Evolutionary conservation across 2,113 vertebrate species (phyloP).

Genomic region (Lucifuga dentata): DNA sequence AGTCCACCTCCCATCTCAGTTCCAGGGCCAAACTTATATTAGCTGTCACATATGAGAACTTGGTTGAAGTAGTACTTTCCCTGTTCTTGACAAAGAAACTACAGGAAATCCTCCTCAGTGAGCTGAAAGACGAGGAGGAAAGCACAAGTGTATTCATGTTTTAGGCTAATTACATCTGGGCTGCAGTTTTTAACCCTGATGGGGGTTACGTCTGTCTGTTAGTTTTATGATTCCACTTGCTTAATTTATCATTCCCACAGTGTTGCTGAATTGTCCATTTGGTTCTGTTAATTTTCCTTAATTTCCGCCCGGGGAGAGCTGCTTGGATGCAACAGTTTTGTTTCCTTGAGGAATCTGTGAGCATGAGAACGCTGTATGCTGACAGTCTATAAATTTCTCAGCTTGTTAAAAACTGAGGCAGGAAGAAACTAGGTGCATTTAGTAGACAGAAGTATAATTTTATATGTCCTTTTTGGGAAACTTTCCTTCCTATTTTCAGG

Average conservation of each 20-base stretch:
- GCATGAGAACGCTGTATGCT: conserved; percentile 10
- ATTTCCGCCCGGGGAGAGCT: conserved; percentile 62
- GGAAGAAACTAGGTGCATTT: too few species aligned
- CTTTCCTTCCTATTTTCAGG: too few species aligned
- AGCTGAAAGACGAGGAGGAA: conserved; percentile 46
- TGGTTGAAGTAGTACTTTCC: conserved; percentile 36
- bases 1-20: conserved; percentile 72
- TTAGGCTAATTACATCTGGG: conserved; percentile 33
- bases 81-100: conserved; percentile 28
- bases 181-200: conserved; percentile 52
- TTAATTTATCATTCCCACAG: conserved; percentile 52
- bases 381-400: conserved; percentile 41
- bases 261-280: conserved; percentile 58
- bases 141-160: conserved; percentile 30
- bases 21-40: conserved; percentile 67
- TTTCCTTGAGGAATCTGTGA: conserved; percentile 3
- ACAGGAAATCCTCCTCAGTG: conserved; percentile 37
- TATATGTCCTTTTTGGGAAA: too few species aligned
- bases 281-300: conserved; percentile 61
- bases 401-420: conserved; percentile 36
- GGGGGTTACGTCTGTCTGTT: conserved; percentile 40
- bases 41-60: conserved; percentile 56
- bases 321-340: conserved; percentile 47
- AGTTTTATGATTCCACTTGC: conserved; percentile 58
- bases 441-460: too few species aligned